phyloP scores from a whole-genome alignment of 92 coral and sea anemone species.

The Isaurus tuberculatus region DNA sequence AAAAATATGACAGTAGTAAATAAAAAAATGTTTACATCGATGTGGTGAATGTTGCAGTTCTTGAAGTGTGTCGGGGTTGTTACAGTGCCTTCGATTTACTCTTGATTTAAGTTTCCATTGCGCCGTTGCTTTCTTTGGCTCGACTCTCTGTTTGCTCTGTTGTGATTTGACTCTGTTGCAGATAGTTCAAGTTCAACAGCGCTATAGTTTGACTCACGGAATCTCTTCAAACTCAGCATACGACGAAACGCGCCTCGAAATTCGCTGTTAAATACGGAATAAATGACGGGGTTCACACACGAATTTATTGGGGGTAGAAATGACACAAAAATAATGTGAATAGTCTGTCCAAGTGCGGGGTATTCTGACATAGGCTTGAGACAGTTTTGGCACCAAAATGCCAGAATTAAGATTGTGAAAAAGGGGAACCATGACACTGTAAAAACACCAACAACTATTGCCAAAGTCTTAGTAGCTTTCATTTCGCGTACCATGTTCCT shows the following conservation, averaged over 20 bases:
- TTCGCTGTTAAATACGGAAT: conserved; percentile 63
- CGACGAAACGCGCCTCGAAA: conserved; percentile 60
- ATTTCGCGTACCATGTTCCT: conserved; percentile 80
- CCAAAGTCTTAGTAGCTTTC: conserved; percentile 96
- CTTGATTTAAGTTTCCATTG: conserved; percentile 11
- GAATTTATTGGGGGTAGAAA: conserved; percentile 62
- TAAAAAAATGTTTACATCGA: no score
- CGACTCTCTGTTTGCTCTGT: conserved; percentile 14
- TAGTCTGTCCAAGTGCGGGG: not conserved
- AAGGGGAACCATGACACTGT: conserved; percentile 92
- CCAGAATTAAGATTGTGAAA: conserved; percentile 65
- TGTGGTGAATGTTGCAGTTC: no score
- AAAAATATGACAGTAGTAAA: no score
- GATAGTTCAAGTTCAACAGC: conserved; percentile 27
- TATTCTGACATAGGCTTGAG: conserved; percentile 9
- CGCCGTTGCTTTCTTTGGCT: conserved; percentile 13
- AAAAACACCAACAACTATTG: conserved; percentile 90
- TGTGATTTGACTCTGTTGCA: conserved; percentile 28
- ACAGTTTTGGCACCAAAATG: conserved; percentile 71
- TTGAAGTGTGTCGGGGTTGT: not conserved
- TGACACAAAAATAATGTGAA: conserved; percentile 32
- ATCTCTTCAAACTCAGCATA: conserved; percentile 14
- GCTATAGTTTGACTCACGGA: not conserved
- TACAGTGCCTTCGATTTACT: not conserved
- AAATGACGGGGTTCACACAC: conserved; percentile 60